Base-by-base conservation (phyloP, 2,797 vertebrate species). In the Sebastes vulpes region DNA sequence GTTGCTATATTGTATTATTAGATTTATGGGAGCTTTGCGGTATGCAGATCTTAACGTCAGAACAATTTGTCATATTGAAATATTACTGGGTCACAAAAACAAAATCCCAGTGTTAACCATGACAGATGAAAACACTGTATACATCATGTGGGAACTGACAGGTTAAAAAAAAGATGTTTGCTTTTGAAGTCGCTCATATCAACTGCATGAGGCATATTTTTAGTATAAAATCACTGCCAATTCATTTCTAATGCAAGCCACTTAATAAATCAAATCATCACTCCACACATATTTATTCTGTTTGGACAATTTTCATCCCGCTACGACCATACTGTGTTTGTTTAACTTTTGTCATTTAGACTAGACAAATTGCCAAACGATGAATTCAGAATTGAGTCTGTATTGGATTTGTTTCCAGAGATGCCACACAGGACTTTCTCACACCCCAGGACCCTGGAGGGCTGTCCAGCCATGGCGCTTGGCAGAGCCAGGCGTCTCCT, bases 351-450 rank as follows among this genome's bases (percentile, higher is more conserved):
- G 18, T 32, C 63, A 31, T 75, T 71, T 28, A 66, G 23, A 82
- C 29, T 18, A 54, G 72, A 80, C 21, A 50, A 50, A 74, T 58
- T 75, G 81, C 57, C 84, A 89, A 79, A 72, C 64, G n/a, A 46
- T 61, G 61, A 59, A 72, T 65, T 76, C 25, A 38, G 68, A 69
- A 65, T 42, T 57, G 46, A 60, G 25, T 64, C 46, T 52, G 65
- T 68, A 48, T 81, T 85, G 66, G 82, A 84, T 82, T 78, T 66
- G 66, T 72, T 91, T 92, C 82, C 81, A 87, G 75, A 72, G 86
- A 90, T 87, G 65, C 82, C 88, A 90, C 79, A 89, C 90, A 72
- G 88, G 79, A 87, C 84, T 89, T 96, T 96, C 95, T 96, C 96
- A 95, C 95, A 93, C 94, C 61, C 58, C 83, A 87, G 92, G 94